phyloP scores from a whole-genome alignment of 2,888 invertebrate genomes.

The Artemia sinica region DNA sequence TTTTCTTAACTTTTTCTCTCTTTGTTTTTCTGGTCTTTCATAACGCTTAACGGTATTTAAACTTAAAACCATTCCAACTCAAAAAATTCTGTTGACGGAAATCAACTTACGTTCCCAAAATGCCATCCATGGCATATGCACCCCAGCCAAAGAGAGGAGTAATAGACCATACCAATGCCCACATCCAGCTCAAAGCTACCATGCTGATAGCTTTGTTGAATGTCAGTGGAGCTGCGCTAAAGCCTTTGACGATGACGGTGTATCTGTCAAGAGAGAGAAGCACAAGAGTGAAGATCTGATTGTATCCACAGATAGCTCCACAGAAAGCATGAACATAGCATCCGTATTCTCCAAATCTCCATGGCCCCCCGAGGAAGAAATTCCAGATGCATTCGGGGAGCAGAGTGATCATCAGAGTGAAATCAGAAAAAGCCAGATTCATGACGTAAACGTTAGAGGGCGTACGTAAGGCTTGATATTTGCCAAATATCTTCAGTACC shows the following conservation, averaged over 20 bases:
- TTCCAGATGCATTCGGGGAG: conserved; percentile 21
- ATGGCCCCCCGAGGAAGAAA: conserved; percentile 25
- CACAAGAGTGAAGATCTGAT: conserved; percentile 31
- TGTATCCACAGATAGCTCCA: conserved; percentile 30
- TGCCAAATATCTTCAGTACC: conserved; percentile 17
- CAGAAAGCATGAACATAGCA: conserved; percentile 31
- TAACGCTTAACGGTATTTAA: too few relatives aligned
- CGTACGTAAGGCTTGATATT: conserved; percentile 26
- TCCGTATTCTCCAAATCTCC: conserved; percentile 28
- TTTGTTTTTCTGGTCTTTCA: too few relatives aligned
- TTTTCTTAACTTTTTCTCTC: too few relatives aligned
- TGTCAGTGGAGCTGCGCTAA: conserved; percentile 28
- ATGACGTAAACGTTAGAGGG: conserved; percentile 31
- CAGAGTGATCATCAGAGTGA: conserved; percentile 30
- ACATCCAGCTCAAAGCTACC: conserved; percentile 32
- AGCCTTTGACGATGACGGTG: conserved; percentile 30
- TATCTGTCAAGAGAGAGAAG: conserved; percentile 31
- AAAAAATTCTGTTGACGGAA: too few relatives aligned
- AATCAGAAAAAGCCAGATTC: conserved; percentile 30
- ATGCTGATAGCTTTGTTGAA: conserved; percentile 27
- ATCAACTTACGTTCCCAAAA: conserved; percentile 18
- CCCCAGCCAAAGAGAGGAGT: conserved; percentile 34
- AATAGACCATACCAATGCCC: conserved; percentile 30
- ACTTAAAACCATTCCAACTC: too few relatives aligned
- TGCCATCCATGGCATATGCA: conserved; percentile 23